Evolutionary conservation across 2,888 invertebrate species (phyloP).

Genomic region (Lasius platythorax): DNA sequence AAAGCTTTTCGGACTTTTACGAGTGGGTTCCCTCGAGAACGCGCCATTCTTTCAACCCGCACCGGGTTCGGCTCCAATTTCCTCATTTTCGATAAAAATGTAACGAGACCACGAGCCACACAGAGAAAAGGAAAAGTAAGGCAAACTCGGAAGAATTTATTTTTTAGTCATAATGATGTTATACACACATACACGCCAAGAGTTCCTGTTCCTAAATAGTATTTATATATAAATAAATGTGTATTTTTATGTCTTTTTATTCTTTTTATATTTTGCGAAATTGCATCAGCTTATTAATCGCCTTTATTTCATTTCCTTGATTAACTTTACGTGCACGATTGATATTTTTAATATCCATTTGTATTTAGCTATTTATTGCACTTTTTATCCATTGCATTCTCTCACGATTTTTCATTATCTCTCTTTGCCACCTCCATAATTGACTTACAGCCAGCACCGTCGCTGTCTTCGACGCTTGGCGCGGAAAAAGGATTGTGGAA

Average conservation of each 20-base stretch:
- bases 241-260: neutral
- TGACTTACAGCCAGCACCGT: conserved; percentile 66
- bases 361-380: neutral
- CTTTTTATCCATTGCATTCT: neutral
- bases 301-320: neutral
- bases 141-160: neutral
- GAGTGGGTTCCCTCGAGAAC: conserved; percentile 2
- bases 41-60: conserved; percentile 42
- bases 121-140: neutral
- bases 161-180: neutral
- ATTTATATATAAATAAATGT: neutral
- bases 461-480: conserved; percentile 57
- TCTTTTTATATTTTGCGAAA: neutral
- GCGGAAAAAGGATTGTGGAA: conserved; percentile 63
- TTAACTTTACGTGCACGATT: neutral
- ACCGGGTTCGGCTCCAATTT: conserved; percentile 7
- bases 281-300: neutral
- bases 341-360: conserved; percentile 16
- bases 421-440: conserved; percentile 65
- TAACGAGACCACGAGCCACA: conserved; percentile 1
- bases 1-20: conserved; percentile 50
- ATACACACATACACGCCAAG: neutral
- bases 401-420: conserved; percentile 59
- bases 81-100: conserved; percentile 41
- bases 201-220: too few relatives aligned